A percentile compares a stretch with the other conserved stretches of the same genome.
These are phyloP conservation scores for Himalopsyche kuldschensis DNA, from an alignment of 2,888 invertebrate species.

Conservation along the genomic window DNA sequence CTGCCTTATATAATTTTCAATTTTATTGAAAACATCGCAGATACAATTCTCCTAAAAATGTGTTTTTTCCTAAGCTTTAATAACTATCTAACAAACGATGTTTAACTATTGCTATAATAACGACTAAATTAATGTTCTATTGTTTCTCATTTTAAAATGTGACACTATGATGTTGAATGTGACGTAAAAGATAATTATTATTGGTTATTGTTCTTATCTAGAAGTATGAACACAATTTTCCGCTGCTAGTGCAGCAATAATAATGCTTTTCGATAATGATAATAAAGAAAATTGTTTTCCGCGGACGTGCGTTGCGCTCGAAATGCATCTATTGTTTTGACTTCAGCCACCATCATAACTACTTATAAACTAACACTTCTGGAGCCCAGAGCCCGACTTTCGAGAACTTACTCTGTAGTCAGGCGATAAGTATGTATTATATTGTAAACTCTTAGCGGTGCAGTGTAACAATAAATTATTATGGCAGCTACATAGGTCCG, in stretches of 20 bases:
- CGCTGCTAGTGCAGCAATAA: background rate
- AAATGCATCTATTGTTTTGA: background rate
- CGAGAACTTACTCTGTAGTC: background rate
- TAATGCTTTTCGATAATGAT: background rate
- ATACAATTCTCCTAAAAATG: no score
- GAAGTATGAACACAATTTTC: background rate
- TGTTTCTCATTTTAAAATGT: no score
- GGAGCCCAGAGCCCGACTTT: background rate
- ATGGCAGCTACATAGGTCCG: background rate
- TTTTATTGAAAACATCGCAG: no score
- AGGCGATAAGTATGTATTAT: background rate
- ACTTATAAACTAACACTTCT: background rate
- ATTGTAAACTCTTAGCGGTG: background rate
- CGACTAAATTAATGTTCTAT: no score
- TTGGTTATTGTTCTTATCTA: no score
- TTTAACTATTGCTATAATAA: no score
- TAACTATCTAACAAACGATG: no score
- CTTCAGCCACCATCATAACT: background rate
- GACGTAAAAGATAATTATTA: no score
- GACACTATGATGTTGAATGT: no score
- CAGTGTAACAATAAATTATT: background rate
- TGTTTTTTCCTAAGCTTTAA: no score
- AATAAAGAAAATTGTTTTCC: background rate
- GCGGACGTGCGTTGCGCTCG: background rate
- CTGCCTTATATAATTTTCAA: no score